Conservation (phyloP, 35 echinoderm and acorn worm species). For the Nesometra sesokonis region DNA sequence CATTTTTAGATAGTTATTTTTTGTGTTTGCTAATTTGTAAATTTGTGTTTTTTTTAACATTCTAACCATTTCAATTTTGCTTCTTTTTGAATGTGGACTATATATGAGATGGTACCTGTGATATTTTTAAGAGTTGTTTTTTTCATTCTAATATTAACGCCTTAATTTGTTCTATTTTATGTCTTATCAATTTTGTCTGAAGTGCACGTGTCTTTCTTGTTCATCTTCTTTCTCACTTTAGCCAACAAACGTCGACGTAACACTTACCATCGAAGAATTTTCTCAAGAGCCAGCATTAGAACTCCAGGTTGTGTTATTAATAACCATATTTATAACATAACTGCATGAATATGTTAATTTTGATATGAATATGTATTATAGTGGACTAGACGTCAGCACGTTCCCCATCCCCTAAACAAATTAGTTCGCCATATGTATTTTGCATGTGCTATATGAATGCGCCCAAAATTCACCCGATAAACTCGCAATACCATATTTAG, state of each 20-base stretch:
- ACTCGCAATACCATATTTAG: background rate
- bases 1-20: background rate
- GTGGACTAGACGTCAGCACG: background rate
- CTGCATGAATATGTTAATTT: slow-evolving; percentile 1
- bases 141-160: background rate
- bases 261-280: background rate
- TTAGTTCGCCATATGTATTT: background rate
- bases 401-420: background rate
- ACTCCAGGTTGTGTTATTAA: background rate
- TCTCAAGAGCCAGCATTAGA: background rate
- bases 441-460: background rate
- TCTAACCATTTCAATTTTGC: background rate
- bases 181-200: background rate
- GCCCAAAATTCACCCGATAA: background rate
- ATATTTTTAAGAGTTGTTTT: background rate
- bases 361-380: background rate
- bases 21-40: background rate
- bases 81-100: background rate
- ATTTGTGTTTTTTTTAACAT: background rate
- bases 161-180: background rate
- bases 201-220: background rate
- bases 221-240: background rate
- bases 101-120: background rate
- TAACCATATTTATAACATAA: background rate
- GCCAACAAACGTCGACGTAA: background rate